Evolutionary conservation across 2,113 vertebrate species (phyloP).

Genomic region (Engraulis encrasicolus): DNA sequence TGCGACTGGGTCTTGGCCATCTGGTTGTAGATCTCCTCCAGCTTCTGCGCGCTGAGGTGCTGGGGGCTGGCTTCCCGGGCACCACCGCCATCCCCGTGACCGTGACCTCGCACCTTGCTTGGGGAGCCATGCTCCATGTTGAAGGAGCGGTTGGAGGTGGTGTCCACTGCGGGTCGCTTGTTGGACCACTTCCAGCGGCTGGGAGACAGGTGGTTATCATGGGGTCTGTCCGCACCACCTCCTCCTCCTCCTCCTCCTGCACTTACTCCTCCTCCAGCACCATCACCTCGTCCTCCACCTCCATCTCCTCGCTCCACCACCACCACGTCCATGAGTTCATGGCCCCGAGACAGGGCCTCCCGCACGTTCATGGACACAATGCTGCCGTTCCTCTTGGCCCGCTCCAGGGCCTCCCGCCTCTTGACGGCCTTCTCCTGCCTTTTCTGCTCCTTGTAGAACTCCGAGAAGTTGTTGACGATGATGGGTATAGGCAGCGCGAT

Average conservation of each 20-base stretch:
- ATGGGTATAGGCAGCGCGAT: slow-evolving; percentile 98
- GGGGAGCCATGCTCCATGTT: slow-evolving; percentile 88
- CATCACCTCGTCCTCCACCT: slow-evolving; percentile 50
- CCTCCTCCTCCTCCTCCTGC: slow-evolving; percentile 47
- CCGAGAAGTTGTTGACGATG: slow-evolving; percentile 98
- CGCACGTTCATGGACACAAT: slow-evolving; percentile 99
- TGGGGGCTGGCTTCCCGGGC: slow-evolving; percentile 88
- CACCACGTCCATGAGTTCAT: slow-evolving; percentile 95
- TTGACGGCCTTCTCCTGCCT: slow-evolving; percentile 98
- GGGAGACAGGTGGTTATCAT: slow-evolving; percentile 95
- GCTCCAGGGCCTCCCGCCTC: slow-evolving; percentile 94
- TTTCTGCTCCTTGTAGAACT: slow-evolving; percentile 99
- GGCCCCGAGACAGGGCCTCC: slow-evolving; percentile 92
- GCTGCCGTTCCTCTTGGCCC: slow-evolving; percentile 96
- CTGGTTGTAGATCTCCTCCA: slow-evolving; percentile 97
- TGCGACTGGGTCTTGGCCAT: slow-evolving; percentile 99
- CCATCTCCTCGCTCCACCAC: slow-evolving; percentile 83
- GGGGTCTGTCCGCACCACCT: slow-evolving; percentile 82
- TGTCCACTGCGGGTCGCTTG: slow-evolving; percentile 88
- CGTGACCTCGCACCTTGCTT: slow-evolving; percentile 73
- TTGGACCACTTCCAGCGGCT: slow-evolving; percentile 94
- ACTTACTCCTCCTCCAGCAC: slow-evolving; percentile 50
- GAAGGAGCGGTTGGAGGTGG: slow-evolving; percentile 93
- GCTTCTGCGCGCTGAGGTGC: slow-evolving; percentile 90
- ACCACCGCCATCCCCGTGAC: too few species aligned